Conservation (phyloP, 2,888 invertebrate genomes). For the Apoderus coryli region DNA sequence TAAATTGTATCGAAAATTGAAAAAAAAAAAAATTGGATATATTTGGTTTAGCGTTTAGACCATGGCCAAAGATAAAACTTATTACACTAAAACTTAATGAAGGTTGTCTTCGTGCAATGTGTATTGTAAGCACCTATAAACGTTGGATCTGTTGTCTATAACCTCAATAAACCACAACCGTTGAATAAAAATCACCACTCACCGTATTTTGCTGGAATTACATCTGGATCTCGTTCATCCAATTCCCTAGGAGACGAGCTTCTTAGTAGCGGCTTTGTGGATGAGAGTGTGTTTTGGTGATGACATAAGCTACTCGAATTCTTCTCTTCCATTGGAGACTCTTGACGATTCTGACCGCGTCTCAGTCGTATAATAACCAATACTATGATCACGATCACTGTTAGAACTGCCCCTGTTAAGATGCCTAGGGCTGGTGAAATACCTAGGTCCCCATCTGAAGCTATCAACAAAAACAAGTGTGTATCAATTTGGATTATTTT, state of each 20-base stretch:
- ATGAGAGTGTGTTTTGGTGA: slow-evolving; percentile 25
- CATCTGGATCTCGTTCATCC: slow-evolving; percentile 55
- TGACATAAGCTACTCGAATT: slow-evolving; percentile 29
- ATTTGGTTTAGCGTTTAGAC: too few relatives aligned
- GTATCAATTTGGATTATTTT: too few relatives aligned
- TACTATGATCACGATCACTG: slow-evolving; percentile 37
- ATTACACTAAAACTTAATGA: too few relatives aligned
- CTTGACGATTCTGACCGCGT: slow-evolving; percentile 26
- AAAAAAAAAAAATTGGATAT: too few relatives aligned
- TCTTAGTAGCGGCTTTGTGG: slow-evolving; percentile 30
- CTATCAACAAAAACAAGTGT: too few relatives aligned
- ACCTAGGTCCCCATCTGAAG: slow-evolving; percentile 39
- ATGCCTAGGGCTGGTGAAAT: slow-evolving; percentile 42
- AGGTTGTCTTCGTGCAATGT: too few relatives aligned
- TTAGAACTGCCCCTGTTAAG: slow-evolving; percentile 38
- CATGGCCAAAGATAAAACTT: too few relatives aligned
- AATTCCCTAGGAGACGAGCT: slow-evolving; percentile 31
- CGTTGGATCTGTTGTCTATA: too few relatives aligned
- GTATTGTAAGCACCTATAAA: too few relatives aligned
- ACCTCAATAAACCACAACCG: too few relatives aligned
- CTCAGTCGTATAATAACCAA: slow-evolving; percentile 37
- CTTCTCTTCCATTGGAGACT: slow-evolving; percentile 30
- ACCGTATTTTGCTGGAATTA: slow-evolving; percentile 64
- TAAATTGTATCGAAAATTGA: too few relatives aligned
- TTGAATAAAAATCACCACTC: too few relatives aligned